phyloP scores from a whole-genome alignment of 1,140 invertebrate species.

The Ceratoteleas bidentatus region DNA sequence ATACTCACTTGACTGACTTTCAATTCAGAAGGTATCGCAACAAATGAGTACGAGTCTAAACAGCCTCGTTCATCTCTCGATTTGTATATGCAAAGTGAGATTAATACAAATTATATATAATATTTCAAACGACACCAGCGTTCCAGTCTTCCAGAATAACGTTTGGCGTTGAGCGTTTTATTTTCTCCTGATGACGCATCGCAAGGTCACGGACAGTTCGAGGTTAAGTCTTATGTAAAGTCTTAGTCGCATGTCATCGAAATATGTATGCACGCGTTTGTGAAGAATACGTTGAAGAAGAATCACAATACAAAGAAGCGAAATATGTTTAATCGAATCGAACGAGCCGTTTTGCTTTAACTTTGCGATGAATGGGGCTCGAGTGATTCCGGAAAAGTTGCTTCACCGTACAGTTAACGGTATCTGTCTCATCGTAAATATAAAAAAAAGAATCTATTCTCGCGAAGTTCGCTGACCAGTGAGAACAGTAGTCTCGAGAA shows the following conservation, averaged over 20 bases:
- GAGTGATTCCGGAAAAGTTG: constrained; percentile 69
- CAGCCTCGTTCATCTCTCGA: too few species aligned
- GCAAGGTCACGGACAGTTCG: constrained; percentile 69
- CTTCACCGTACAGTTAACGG: constrained; percentile 71
- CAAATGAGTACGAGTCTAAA: too few species aligned
- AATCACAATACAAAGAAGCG: constrained; percentile 35
- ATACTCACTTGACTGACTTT: not conserved
- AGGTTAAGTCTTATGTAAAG: constrained; percentile 66
- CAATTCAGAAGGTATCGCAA: not conserved
- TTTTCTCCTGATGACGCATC: constrained; percentile 58
- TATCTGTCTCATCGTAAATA: constrained; percentile 64
- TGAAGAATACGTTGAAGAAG: constrained; percentile 55
- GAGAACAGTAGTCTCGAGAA: constrained; percentile 59
- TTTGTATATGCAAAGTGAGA: too few species aligned
- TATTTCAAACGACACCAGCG: too few species aligned
- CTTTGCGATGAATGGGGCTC: constrained; percentile 60
- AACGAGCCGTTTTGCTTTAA: constrained; percentile 38
- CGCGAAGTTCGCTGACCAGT: constrained; percentile 67
- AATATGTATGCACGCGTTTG: constrained; percentile 50
- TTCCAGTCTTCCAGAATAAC: constrained; percentile 44
- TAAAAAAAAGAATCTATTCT: constrained; percentile 67
- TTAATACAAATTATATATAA: too few species aligned
- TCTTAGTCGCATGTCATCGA: constrained; percentile 62
- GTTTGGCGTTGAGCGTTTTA: constrained; percentile 51
- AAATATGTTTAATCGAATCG: constrained; percentile 45